Percentiles rank a stretch among this genome's conserved stretches.
Evolutionary conservation across 2,797 vertebrate species (phyloP).

Genomic region (Iguana delicatissima): DNA sequence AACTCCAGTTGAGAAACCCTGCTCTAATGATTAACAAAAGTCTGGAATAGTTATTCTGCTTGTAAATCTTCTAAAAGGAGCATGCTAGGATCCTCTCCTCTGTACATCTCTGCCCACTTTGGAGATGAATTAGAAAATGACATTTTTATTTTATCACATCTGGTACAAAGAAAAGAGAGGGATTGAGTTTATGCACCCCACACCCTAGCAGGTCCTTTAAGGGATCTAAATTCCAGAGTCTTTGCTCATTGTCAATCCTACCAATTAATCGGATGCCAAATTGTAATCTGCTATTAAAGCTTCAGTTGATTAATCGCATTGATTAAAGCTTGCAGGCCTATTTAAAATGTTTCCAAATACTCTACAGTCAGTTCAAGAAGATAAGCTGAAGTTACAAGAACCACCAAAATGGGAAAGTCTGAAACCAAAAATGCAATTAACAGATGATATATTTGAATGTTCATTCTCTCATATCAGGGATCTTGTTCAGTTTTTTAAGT

Average conservation of each 20-base stretch:
- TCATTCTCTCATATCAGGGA: constrained; percentile 46
- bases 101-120: constrained; percentile 7
- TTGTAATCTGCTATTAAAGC: constrained; percentile 35
- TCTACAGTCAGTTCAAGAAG: constrained; percentile 18
- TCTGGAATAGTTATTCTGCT: constrained; percentile 5
- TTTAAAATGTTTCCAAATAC: constrained; percentile 48
- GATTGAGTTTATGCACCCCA: background rate
- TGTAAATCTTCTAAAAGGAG: constrained; percentile 32
- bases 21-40: background rate
- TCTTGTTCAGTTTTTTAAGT: constrained; percentile 49
- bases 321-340: constrained; percentile 25
- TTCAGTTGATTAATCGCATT: constrained; percentile 34
- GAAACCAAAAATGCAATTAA: constrained; percentile 51
- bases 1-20: background rate
- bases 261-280: constrained; percentile 22
- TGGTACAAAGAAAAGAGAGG: background rate
- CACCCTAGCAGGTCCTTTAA: background rate
- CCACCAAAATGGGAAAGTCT: constrained; percentile 44
- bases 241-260: constrained; percentile 22
- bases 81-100: background rate
- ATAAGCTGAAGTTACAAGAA: constrained; percentile 51
- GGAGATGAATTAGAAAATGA: constrained; percentile 1
- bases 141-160: background rate
- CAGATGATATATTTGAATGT: constrained; percentile 43
- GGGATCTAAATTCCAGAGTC: background rate